A percentile compares a stretch with the other conserved stretches of the same genome.
Conservation (phyloP, 2,113 vertebrate genomes). For the Notothenia rossii region DNA sequence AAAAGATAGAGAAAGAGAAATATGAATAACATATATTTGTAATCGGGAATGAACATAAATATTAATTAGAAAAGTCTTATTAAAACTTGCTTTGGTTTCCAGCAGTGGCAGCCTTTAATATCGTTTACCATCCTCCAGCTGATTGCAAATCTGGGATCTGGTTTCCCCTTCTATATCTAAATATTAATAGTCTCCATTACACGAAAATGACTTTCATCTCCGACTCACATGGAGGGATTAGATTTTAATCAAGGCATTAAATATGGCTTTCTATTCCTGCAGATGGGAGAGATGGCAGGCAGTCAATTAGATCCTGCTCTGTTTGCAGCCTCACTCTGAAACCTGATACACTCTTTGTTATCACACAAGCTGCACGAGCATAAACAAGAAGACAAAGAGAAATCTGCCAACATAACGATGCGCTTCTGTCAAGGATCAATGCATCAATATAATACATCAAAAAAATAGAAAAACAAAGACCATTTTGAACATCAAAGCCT, state of each 20-base stretch:
- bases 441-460: neutral
- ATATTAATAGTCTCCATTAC: conserved; percentile 86
- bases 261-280: conserved; percentile 77
- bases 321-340: conserved; percentile 54
- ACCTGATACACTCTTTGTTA: conserved; percentile 67
- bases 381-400: conserved; percentile 50
- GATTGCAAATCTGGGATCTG: conserved; percentile 73
- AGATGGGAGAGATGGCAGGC: conserved; percentile 69
- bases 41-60: conserved; percentile 28
- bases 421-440: conserved; percentile 41
- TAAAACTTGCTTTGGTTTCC: conserved; percentile 52
- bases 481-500: no score
- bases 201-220: conserved; percentile 81
- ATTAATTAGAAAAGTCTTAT: conserved; percentile 24
- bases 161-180: conserved; percentile 75
- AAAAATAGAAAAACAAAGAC: no score
- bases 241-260: conserved; percentile 83
- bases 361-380: conserved; percentile 40
- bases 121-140: conserved; percentile 70
- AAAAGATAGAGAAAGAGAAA: neutral
- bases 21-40: conserved; percentile 32
- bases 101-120: conserved; percentile 61
- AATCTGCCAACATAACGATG: conserved; percentile 23
- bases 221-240: conserved; percentile 76
- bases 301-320: conserved; percentile 72